Evolutionary conservation across 2,888 invertebrate genomes (phyloP), one percentile per base, ranked within the genome.

Genomic region (Silvanus unidentatus): DNA sequence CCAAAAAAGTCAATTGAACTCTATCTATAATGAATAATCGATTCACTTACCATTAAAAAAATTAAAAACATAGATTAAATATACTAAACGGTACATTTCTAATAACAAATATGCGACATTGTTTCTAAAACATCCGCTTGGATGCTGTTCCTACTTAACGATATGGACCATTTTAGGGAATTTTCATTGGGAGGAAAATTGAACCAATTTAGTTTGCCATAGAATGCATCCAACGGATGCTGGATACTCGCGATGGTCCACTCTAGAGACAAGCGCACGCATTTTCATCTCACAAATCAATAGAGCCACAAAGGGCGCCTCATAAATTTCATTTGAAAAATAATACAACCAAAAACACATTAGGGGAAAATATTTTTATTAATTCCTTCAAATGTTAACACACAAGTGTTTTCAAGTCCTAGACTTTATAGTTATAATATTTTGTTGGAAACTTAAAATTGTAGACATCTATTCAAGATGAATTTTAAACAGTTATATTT

Each of bases 121-220:
- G 42, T 40, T 47, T 44, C 30, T 37, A 43, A 49, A 44, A 22
- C 47, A 54, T 64, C 59, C 62, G 61, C 60, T 44, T 53, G 61
- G 60, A 63, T 57, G 62, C 62, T 62, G 61, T 47, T 46, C 8
- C 28, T 28, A 32, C 3, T 32, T 32, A 4, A 5, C 13, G 32
- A 32, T 12, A 32, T 10, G 28, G 10, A 28, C 28, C 8, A 10
- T 28, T 28, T 28, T 8, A 28, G 28, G 8, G 28, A 11, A 2
- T 39, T 39, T 22, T 37, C 37, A 37, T n/a, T 13, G 34, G 34
- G 34, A 34, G n/a, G 28, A 32, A 10, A 40, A 30, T 15, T 32
- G n/a, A 28, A 15, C 28, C 40, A 40, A 40, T 16, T 27, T 40
- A 10, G n/a, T n/a, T 40, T n/a, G 29, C 22, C 8, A 28, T 10